A percentile compares a stretch with the other conserved stretches of the same genome.
Conservation (phyloP, 92 coral and sea anemone species). For the Montipora capitata region DNA sequence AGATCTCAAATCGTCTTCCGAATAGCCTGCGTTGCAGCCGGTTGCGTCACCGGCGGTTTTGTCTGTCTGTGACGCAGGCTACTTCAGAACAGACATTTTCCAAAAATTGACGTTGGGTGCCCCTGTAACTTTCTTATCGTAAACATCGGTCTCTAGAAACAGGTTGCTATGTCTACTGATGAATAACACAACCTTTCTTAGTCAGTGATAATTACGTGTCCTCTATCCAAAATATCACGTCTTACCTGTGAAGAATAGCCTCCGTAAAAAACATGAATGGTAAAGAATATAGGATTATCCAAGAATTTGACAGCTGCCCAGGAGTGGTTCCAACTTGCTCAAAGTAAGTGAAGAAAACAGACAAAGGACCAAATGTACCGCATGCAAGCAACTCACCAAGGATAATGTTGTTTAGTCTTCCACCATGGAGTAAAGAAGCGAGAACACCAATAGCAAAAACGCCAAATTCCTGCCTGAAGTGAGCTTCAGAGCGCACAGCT, state of each 20-base stretch:
- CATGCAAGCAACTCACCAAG: slow-evolving; percentile 87
- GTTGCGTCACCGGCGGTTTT: too few relatives aligned
- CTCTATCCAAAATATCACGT: background rate
- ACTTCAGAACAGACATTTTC: too few relatives aligned
- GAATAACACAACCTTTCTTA: background rate
- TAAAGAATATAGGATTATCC: slow-evolving; percentile 73
- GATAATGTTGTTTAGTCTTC: slow-evolving; percentile 78
- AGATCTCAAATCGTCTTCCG: too few relatives aligned
- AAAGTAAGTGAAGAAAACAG: slow-evolving; percentile 86
- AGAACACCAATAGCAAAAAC: slow-evolving; percentile 80
- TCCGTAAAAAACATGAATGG: slow-evolving; percentile 92
- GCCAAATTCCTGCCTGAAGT: slow-evolving; percentile 80
- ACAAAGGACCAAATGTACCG: slow-evolving; percentile 89
- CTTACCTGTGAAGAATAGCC: slow-evolving; percentile 92
- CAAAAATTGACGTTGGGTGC: too few relatives aligned
- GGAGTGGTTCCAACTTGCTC: slow-evolving; percentile 83
- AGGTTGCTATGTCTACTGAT: too few relatives aligned
- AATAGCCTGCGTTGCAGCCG: too few relatives aligned
- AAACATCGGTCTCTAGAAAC: too few relatives aligned
- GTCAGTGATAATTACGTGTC: too few relatives aligned
- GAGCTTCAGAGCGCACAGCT: slow-evolving; percentile 74
- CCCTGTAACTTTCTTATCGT: too few relatives aligned
- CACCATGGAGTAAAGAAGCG: slow-evolving; percentile 88
- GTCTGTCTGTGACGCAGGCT: too few relatives aligned
- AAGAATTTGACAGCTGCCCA: slow-evolving; percentile 37